Conservation (phyloP, 2,113 vertebrate genomes). For the Odocoileus virginianus region DNA sequence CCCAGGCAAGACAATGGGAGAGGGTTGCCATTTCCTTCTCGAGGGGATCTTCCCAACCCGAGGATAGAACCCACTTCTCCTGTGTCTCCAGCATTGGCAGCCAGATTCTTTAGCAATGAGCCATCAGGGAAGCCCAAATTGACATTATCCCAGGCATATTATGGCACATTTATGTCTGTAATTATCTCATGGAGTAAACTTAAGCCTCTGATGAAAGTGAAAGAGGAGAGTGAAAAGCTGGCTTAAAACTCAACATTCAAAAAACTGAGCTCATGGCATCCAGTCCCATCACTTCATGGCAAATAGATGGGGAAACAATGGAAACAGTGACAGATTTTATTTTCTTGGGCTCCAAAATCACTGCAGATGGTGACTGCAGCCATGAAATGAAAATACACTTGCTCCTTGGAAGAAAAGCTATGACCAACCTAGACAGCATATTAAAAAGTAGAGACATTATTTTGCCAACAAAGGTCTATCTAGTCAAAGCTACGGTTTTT, state of each 20-base stretch:
- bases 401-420: background rate
- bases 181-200: background rate
- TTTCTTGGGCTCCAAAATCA: background rate
- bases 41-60: background rate
- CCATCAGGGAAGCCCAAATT: background rate
- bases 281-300: background rate
- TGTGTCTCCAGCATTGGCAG: background rate
- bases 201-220: background rate
- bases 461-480: background rate
- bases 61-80: background rate
- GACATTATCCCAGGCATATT: background rate
- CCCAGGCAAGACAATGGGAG: background rate
- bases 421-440: background rate
- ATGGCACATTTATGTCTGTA: background rate
- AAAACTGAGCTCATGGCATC: background rate
- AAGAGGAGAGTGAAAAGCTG: background rate
- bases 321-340: background rate
- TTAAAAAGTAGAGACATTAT: background rate
- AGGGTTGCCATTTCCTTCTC: background rate
- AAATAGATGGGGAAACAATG: background rate
- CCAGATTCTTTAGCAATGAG: background rate
- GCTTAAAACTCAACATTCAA: background rate
- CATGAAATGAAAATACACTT: background rate
- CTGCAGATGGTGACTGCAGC: background rate
- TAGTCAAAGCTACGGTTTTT: background rate